phyloP scores from a whole-genome alignment of 2,888 invertebrate species.

The Papilio protenor region DNA sequence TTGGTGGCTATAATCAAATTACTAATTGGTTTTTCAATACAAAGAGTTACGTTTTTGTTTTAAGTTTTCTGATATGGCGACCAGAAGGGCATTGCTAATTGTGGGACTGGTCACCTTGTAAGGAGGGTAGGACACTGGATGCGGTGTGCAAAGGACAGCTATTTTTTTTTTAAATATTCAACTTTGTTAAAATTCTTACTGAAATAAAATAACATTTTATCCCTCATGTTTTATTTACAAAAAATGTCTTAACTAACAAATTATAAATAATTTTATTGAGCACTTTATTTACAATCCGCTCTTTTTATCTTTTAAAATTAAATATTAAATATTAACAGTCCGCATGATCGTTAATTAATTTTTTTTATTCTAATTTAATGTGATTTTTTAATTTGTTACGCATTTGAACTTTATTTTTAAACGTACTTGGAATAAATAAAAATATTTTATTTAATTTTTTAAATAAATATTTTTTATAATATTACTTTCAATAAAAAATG shows the following conservation, averaged over 20 bases:
- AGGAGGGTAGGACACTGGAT: too few species aligned
- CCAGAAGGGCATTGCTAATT: too few species aligned
- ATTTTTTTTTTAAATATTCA: too few species aligned
- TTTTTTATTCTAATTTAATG: neutral
- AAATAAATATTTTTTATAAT: conserved; percentile 2
- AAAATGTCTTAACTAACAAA: conserved; percentile 56
- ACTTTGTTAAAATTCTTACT: neutral
- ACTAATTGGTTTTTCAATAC: neutral
- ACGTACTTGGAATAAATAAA: neutral
- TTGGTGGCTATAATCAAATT: too few species aligned
- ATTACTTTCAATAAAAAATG: conserved; percentile 40
- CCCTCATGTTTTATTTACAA: conserved; percentile 73
- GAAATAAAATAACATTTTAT: conserved; percentile 43
- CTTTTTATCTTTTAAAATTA: conserved; percentile 15
- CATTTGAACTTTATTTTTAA: conserved; percentile 2
- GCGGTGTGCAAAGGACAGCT: too few species aligned
- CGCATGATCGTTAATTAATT: neutral
- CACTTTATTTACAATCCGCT: conserved; percentile 56
- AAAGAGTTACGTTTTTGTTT: too few species aligned
- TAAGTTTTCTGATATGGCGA: too few species aligned
- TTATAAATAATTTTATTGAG: conserved; percentile 60
- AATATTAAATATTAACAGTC: conserved; percentile 15
- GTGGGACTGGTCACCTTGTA: too few species aligned
- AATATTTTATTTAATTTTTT: conserved; percentile 10
- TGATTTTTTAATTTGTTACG: neutral